Base-by-base conservation (phyloP, 2,888 invertebrate genomes). In the Cerastoderma edule region DNA sequence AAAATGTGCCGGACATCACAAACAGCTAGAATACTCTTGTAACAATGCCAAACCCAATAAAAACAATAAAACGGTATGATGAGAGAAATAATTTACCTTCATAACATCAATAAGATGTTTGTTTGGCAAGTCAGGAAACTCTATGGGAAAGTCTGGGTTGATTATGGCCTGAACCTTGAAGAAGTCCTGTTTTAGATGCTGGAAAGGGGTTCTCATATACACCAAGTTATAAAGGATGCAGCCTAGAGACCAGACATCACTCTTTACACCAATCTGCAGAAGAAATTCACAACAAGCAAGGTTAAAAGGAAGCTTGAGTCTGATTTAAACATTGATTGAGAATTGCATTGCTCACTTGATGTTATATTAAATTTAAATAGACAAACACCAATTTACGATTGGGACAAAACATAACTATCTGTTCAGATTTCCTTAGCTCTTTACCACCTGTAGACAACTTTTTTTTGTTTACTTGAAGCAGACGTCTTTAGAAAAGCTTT, bases 221-320 rank as follows among this genome's bases (percentile, higher is more conserved):
- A 98, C 95, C 93, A 99, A 94, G 92, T 96, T 95, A 94, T 98
- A 99, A 78, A 99, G 94, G 89, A 99, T 99, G 92, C 98, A 99
- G 28, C 99, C 99, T 84, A 99, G 94, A 0, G 98, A 98, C 99
- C 99, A 99, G 67, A 99, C 97, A 93, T 99, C 99, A 54, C 98
- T 97, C 90, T 97, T 97, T 84, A 95, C 96, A 80, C 96, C 96
- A 85, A 98, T 96, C 97, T 97, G 85, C 30, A 85, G 82, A 33
- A 56, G 13, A 53, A 53, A 53, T 27, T 53, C 46, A 30, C 32
- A 46, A n/a, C n/a, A n/a, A n/a, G n/a, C n/a, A n/a, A n/a, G n/a
- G n/a, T n/a, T n/a, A n/a, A n/a, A n/a, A n/a, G n/a, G n/a, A n/a
- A n/a, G n/a, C n/a, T n/a, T n/a, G n/a, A n/a, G n/a, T n/a, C n/a